Evolutionary conservation across 2,113 vertebrate species (phyloP).

Genomic region (Syngnathus floridae): DNA sequence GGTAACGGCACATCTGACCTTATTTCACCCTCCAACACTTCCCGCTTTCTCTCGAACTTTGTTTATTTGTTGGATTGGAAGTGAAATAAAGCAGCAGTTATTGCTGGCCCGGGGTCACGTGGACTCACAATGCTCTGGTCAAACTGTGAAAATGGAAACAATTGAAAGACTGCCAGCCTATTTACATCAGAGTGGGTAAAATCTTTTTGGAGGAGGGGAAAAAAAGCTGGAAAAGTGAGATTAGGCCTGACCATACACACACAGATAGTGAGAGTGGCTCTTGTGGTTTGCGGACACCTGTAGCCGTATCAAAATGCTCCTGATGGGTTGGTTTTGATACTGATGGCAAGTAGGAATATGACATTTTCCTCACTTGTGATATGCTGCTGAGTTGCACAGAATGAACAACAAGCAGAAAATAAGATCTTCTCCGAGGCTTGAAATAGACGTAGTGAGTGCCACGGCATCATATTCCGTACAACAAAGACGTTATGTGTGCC

Average conservation of each 20-base stretch:
- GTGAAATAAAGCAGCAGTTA: slow-evolving; percentile 11
- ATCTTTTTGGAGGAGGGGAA: slow-evolving; percentile 22
- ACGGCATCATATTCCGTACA: background rate
- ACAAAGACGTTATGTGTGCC: background rate
- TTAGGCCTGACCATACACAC: slow-evolving; percentile 3
- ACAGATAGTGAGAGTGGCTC: slow-evolving; percentile 34
- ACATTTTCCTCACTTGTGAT: slow-evolving; percentile 47
- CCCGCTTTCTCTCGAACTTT: slow-evolving; percentile 8
- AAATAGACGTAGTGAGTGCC: slow-evolving; percentile 32
- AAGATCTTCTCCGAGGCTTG: slow-evolving; percentile 41
- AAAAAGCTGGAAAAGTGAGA: slow-evolving; percentile 36
- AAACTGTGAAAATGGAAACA: slow-evolving; percentile 17
- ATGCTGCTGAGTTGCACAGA: slow-evolving; percentile 50
- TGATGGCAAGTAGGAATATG: slow-evolving; percentile 34
- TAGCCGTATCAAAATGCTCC: slow-evolving; percentile 50
- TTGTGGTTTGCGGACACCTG: slow-evolving; percentile 44
- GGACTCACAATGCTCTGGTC: background rate
- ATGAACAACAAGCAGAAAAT: slow-evolving; percentile 65
- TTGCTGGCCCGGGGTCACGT: slow-evolving; percentile 3
- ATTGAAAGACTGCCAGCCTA: slow-evolving; percentile 10
- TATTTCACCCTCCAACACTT: slow-evolving; percentile 43
- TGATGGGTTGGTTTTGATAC: slow-evolving; percentile 50
- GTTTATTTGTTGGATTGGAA: slow-evolving; percentile 15
- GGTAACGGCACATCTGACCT: slow-evolving; percentile 66
- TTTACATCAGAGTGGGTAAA: slow-evolving; percentile 44